A percentile compares a stretch with the other conserved stretches of the same genome.
These are phyloP conservation scores for Trachelus troglodyta DNA, from an alignment of 2,888 invertebrate genomes.

Conservation along the genomic window DNA sequence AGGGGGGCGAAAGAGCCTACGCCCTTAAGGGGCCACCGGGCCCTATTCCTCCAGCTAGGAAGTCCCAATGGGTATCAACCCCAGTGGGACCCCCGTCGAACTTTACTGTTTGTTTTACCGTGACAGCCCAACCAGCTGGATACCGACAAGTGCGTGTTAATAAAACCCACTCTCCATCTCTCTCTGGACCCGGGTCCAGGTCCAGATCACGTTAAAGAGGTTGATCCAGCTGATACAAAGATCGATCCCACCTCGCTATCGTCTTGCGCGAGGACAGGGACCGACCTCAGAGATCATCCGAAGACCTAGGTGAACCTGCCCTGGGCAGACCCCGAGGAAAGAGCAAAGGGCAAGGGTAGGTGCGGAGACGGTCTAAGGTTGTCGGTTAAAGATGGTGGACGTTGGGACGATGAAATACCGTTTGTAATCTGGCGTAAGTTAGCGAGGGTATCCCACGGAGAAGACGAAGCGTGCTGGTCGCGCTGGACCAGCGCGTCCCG, in stretches of 20 bases:
- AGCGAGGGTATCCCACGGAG: constrained; percentile 59
- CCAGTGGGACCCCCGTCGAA: constrained; percentile 18
- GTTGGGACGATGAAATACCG: constrained; percentile 45
- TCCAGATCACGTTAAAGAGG: neutral
- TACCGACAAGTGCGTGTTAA: constrained; percentile 26
- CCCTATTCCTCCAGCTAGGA: constrained; percentile 32
- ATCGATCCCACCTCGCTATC: neutral
- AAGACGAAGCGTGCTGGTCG: constrained; percentile 49
- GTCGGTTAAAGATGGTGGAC: neutral
- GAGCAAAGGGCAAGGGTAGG: neutral
- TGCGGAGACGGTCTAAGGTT: neutral
- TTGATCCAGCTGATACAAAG: neutral
- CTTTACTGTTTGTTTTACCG: constrained; percentile 25
- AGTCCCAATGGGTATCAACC: constrained; percentile 33
- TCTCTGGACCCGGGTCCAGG: neutral
- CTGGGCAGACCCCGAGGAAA: neutral
- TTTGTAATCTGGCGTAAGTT: constrained; percentile 53
- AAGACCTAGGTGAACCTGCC: neutral
- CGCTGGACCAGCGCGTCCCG: constrained; percentile 47
- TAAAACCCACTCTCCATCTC: constrained; percentile 13
- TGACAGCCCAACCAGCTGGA: constrained; percentile 22
- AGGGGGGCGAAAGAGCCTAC: constrained; percentile 36
- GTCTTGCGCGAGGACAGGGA: neutral
- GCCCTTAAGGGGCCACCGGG: constrained; percentile 32
- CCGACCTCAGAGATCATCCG: neutral